Conservation (phyloP, 2,888 invertebrate genomes). For the Laspeyria flexula region DNA sequence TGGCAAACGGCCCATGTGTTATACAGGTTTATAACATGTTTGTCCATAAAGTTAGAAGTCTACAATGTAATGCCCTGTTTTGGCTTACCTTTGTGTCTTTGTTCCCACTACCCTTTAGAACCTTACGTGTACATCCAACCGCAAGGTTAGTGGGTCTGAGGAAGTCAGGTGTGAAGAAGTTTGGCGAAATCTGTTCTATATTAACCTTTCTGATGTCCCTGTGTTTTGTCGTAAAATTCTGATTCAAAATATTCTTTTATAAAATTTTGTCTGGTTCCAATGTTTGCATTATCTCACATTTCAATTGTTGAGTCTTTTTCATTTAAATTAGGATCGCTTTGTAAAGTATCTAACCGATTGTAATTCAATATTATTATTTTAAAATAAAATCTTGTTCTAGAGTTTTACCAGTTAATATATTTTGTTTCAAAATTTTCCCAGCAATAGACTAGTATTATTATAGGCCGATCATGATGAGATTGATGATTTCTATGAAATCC, state of each 20-base stretch:
- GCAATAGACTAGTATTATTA: no score
- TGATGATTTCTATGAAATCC: no score
- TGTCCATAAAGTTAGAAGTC: slow-evolving; percentile 31
- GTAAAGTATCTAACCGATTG: no score
- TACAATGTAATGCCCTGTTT: slow-evolving; percentile 29
- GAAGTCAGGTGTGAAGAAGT: slow-evolving; percentile 35
- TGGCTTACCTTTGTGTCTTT: slow-evolving; percentile 38
- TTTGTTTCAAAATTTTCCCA: no score
- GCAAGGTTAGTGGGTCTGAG: slow-evolving; percentile 23
- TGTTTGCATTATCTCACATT: no score
- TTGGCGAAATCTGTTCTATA: slow-evolving; percentile 21
- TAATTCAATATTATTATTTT: no score
- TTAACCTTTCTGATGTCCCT: slow-evolving; percentile 17
- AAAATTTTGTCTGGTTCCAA: no score
- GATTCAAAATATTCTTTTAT: not conserved
- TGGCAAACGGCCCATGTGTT: slow-evolving; percentile 1
- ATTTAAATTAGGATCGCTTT: no score
- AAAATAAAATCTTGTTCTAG: no score
- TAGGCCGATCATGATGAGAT: no score
- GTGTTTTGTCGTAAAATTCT: not conserved
- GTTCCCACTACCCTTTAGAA: slow-evolving; percentile 21
- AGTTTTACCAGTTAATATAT: no score
- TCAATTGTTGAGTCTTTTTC: no score
- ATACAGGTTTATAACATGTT: slow-evolving; percentile 13
- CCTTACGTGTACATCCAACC: slow-evolving; percentile 24